Conservation (phyloP, 1,140 invertebrate species). For the Zophobas morio region DNA sequence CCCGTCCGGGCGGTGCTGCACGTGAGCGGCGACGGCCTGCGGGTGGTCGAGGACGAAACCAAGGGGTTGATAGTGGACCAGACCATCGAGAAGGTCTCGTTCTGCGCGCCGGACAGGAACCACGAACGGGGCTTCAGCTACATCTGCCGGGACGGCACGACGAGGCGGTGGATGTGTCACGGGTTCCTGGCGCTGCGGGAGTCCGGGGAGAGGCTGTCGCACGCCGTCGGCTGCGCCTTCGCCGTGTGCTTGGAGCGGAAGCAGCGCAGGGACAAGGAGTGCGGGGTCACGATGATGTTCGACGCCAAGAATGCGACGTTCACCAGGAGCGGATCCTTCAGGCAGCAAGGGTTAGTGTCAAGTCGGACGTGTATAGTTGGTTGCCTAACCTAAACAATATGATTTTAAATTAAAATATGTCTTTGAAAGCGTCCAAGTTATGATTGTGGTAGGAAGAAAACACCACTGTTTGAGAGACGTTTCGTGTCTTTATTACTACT, state of each 20-base stretch:
- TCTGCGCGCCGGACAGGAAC: slow-evolving; percentile 99
- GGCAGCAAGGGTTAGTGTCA: slow-evolving; percentile 80
- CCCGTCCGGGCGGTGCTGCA: slow-evolving; percentile 93
- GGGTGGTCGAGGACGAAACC: slow-evolving; percentile 98
- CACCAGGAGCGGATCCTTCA: slow-evolving; percentile 92
- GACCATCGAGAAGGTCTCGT: slow-evolving; percentile 99
- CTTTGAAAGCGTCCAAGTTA: too few relatives aligned
- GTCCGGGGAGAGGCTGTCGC: slow-evolving; percentile 96
- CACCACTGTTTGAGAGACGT: too few relatives aligned
- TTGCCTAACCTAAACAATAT: too few relatives aligned
- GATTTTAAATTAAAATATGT: too few relatives aligned
- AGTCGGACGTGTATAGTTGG: too few relatives aligned
- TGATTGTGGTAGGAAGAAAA: too few relatives aligned
- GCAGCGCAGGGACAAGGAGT: slow-evolving; percentile 97
- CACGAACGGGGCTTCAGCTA: slow-evolving; percentile 94
- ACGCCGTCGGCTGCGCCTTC: slow-evolving; percentile 99
- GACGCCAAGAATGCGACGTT: slow-evolving; percentile 96
- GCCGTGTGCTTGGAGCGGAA: slow-evolving; percentile 98
- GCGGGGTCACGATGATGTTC: slow-evolving; percentile 93
- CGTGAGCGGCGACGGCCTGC: slow-evolving; percentile 96
- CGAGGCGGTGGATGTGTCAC: slow-evolving; percentile 98
- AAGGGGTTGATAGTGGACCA: slow-evolving; percentile 99
- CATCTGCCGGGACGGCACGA: slow-evolving; percentile 65
- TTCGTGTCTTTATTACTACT: too few relatives aligned
- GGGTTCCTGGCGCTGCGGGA: slow-evolving; percentile 97